Evolutionary conservation across 2,888 invertebrate genomes (phyloP).

Genomic region (Prosopocoilus inquinatus): DNA sequence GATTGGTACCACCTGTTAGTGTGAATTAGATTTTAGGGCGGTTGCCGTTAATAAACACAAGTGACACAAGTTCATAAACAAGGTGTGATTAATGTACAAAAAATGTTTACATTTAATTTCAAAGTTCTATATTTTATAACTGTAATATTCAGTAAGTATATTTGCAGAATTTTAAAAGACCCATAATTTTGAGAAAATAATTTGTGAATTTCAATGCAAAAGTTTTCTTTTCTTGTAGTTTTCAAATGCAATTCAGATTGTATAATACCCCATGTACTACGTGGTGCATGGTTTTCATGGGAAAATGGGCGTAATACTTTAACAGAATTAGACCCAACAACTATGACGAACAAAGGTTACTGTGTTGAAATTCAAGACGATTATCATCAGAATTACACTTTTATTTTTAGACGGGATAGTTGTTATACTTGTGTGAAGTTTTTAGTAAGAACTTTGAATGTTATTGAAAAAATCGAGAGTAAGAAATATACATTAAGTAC

Average conservation of each 20-base stretch:
- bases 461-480: constrained; percentile 87
- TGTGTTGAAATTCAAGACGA: constrained; percentile 74
- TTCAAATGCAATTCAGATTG: constrained; percentile 51
- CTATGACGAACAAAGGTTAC: constrained; percentile 72
- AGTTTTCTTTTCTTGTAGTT: constrained; percentile 7
- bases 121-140: too few relatives aligned
- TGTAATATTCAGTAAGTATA: too few relatives aligned
- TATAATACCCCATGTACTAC: constrained; percentile 72
- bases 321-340: constrained; percentile 77
- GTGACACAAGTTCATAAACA: too few relatives aligned
- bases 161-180: too few relatives aligned
- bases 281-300: constrained; percentile 90
- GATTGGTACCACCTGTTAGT: too few relatives aligned
- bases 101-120: too few relatives aligned
- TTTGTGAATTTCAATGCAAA: too few relatives aligned
- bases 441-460: constrained; percentile 81
- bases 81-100: too few relatives aligned
- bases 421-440: constrained; percentile 87
- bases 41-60: too few relatives aligned
- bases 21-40: too few relatives aligned
- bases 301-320: constrained; percentile 81
- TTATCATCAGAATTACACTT: constrained; percentile 78
- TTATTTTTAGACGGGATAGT: constrained; percentile 68
- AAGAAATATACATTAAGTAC: constrained; percentile 35
- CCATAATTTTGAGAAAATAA: too few relatives aligned